phyloP scores from a whole-genome alignment of 2,113 vertebrate genomes.

The Dromiciops gliroides region DNA sequence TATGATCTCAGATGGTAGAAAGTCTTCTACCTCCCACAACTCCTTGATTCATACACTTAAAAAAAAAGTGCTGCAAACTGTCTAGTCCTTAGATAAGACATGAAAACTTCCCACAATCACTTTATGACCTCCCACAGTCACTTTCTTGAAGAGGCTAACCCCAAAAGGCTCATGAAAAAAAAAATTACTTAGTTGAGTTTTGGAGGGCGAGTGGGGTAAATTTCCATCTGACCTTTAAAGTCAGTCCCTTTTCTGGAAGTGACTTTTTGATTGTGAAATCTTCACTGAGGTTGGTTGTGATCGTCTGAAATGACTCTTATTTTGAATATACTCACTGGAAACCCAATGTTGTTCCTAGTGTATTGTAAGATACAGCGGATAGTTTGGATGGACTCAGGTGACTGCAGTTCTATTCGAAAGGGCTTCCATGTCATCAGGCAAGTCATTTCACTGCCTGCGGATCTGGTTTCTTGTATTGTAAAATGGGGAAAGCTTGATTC shows the following conservation, averaged over 20 bases:
- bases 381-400: not conserved
- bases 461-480: not conserved
- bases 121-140: not conserved
- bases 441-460: not conserved
- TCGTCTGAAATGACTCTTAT: slow-evolving; percentile 62
- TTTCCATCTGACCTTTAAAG: slow-evolving; percentile 60
- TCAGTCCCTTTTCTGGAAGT: slow-evolving; percentile 59
- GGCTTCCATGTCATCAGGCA: not conserved
- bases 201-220: slow-evolving; percentile 34
- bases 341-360: slow-evolving; percentile 6
- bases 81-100: slow-evolving; percentile 33
- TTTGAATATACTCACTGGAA: slow-evolving; percentile 45
- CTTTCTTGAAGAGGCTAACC: slow-evolving; percentile 24
- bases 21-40: slow-evolving; percentile 33
- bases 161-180: not conserved
- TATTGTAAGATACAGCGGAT: not conserved
- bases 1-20: not conserved
- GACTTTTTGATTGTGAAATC: slow-evolving; percentile 66
- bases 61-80: not conserved
- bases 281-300: slow-evolving; percentile 54
- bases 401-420: not conserved
- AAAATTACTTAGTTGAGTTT: slow-evolving; percentile 24
- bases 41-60: slow-evolving; percentile 50
- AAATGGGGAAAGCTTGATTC: not conserved
- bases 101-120: slow-evolving; percentile 12